Evolutionary conservation across 1,140 invertebrate species (phyloP).

Genomic region (Patella vulgata): DNA sequence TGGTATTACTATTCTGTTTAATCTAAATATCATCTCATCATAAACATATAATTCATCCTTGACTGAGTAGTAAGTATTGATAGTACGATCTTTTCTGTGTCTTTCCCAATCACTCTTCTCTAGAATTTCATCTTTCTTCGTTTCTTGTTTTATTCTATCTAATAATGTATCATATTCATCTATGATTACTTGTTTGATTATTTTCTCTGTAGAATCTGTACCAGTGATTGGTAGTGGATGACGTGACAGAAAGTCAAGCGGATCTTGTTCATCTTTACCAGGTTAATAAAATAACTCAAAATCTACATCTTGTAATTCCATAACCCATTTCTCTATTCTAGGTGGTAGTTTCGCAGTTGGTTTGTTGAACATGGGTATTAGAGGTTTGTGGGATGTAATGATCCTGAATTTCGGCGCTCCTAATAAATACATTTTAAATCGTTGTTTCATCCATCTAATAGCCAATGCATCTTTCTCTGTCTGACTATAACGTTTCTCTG

Average conservation of each 20-base stretch:
- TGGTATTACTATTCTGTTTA: slow-evolving; percentile 31
- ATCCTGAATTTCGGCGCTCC: slow-evolving; percentile 35
- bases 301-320: slow-evolving; percentile 27
- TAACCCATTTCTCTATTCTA: slow-evolving; percentile 24
- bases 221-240: slow-evolving; percentile 16
- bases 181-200: slow-evolving; percentile 3
- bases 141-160: neutral
- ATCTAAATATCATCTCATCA: slow-evolving; percentile 21
- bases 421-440: slow-evolving; percentile 32
- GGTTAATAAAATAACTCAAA: slow-evolving; percentile 25
- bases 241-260: slow-evolving; percentile 36
- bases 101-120: slow-evolving; percentile 3
- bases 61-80: slow-evolving; percentile 15
- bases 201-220: slow-evolving; percentile 2
- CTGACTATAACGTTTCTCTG: slow-evolving; percentile 63
- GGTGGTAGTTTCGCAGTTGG: slow-evolving; percentile 22
- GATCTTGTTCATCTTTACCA: slow-evolving; percentile 32
- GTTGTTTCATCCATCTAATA: slow-evolving; percentile 28
- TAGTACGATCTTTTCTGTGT: slow-evolving; percentile 13
- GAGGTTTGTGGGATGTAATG: slow-evolving; percentile 27
- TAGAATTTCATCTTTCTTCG: too few relatives aligned
- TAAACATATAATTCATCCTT: slow-evolving; percentile 19
- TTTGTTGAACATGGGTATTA: too few relatives aligned
- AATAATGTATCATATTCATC: slow-evolving; percentile 5
- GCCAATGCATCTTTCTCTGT: slow-evolving; percentile 64